Evolutionary conservation across 2,113 vertebrate genomes (phyloP).

Genomic region (Cyprinus carpio): DNA sequence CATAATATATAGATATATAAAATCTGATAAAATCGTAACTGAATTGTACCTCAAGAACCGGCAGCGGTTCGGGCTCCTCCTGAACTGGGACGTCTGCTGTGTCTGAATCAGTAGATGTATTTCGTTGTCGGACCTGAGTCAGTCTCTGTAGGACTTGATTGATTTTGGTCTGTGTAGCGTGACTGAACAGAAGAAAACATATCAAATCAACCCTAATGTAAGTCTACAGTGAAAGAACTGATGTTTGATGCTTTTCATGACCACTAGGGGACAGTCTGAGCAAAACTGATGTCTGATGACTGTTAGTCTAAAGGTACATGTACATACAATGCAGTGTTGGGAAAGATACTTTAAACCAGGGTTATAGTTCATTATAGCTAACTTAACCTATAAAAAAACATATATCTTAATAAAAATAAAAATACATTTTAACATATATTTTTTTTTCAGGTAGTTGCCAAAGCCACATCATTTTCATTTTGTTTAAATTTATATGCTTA

Average conservation of each 20-base stretch:
- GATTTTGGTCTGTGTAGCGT: neutral
- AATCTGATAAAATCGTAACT: too few species aligned
- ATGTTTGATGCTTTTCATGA: neutral
- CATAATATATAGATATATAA: too few species aligned
- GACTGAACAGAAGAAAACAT: neutral
- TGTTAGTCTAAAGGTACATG: too few species aligned
- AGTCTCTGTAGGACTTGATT: neutral
- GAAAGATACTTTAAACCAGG: too few species aligned
- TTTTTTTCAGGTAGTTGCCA: too few species aligned
- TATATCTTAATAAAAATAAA: too few species aligned
- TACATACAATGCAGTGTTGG: too few species aligned
- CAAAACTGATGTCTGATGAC: neutral
- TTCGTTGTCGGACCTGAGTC: neutral
- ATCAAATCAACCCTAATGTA: neutral
- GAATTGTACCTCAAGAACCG: conserved; percentile 76
- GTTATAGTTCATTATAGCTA: too few species aligned
- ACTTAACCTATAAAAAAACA: too few species aligned
- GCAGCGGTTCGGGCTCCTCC: conserved; percentile 64
- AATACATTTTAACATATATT: too few species aligned
- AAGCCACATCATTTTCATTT: too few species aligned
- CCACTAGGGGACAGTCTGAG: neutral
- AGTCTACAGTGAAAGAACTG: neutral
- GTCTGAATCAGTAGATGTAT: conserved; percentile 74
- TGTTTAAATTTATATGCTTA: too few species aligned
- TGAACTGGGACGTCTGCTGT: conserved; percentile 62